phyloP scores from a whole-genome alignment of 2,888 invertebrate genomes.

The Neelides folsomi region DNA sequence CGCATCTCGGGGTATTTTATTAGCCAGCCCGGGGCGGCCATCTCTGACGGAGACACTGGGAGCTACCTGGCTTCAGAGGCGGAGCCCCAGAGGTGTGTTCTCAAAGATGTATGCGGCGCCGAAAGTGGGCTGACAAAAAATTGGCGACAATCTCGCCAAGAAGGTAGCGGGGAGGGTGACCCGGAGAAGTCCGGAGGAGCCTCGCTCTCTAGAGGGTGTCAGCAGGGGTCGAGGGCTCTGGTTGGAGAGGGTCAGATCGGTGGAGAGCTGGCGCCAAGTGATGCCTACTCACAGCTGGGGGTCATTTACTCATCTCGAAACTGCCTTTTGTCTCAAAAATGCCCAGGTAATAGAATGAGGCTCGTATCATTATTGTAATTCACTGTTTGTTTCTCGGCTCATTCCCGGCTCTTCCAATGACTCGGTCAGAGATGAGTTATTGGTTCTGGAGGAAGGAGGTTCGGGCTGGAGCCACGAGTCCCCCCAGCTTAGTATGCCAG shows the following conservation, averaged over 20 bases:
- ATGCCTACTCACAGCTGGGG: conserved; percentile 33
- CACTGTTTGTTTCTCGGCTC: conserved; percentile 30
- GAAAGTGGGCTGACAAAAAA: conserved; percentile 1
- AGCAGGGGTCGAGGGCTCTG: conserved; percentile 33
- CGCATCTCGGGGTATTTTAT: conserved; percentile 18
- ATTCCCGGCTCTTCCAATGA: neutral
- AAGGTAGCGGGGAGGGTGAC: conserved; percentile 4
- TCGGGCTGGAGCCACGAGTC: neutral
- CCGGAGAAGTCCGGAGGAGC: conserved; percentile 17
- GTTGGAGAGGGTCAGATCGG: conserved; percentile 29
- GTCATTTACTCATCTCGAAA: conserved; percentile 34
- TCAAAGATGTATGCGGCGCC: neutral
- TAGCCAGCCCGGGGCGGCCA: conserved; percentile 1
- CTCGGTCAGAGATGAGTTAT: conserved; percentile 2
- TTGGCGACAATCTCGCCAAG: no score
- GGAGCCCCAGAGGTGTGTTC: neutral
- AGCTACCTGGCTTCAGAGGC: neutral
- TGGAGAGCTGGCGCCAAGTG: conserved; percentile 34
- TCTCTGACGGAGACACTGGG: neutral
- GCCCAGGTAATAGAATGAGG: conserved; percentile 33
- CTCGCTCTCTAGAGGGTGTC: conserved; percentile 15
- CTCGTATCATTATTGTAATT: conserved; percentile 34
- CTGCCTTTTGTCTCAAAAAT: conserved; percentile 33
- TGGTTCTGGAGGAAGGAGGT: conserved; percentile 1
- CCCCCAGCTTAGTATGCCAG: conserved; percentile 10